Conservation (phyloP, 2,113 vertebrate species). For the Onychorhynchus coronatus region DNA sequence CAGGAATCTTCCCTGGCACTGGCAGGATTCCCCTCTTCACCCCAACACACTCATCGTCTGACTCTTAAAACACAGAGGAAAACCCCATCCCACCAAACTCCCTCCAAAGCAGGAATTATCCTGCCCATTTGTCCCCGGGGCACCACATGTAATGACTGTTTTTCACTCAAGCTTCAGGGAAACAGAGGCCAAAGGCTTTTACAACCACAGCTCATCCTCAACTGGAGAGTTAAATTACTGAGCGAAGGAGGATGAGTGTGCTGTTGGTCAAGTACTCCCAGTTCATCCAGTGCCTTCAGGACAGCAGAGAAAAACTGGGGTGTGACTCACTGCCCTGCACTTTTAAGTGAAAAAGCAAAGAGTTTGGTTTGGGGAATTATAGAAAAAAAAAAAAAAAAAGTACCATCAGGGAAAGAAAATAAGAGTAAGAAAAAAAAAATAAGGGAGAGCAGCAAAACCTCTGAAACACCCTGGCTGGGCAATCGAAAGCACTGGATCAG, state of each 20-base stretch:
- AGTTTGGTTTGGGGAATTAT: neutral
- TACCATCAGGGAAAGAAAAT: neutral
- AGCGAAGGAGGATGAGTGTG: neutral
- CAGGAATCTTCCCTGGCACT: neutral
- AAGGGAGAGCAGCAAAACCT: neutral
- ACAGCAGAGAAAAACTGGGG: neutral
- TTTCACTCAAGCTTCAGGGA: neutral
- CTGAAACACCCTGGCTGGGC: neutral
- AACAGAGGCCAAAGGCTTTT: neutral
- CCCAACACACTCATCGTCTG: neutral
- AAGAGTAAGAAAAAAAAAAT: neutral
- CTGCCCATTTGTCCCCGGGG: neutral
- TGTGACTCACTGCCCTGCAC: neutral
- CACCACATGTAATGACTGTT: neutral
- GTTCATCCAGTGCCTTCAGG: neutral
- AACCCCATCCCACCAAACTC: neutral
- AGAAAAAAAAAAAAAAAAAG: neutral
- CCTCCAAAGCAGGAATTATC: neutral
- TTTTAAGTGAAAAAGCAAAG: constrained; percentile 2
- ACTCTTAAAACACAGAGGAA: neutral
- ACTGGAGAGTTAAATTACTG: neutral
- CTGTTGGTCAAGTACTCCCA: neutral
- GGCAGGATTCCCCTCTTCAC: neutral
- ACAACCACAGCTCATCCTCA: neutral
- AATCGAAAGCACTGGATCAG: neutral